Evolutionary conservation across 2,113 vertebrate species (phyloP), one percentile per base, ranked within the genome.

Genomic region (Lipophrys pholis): DNA sequence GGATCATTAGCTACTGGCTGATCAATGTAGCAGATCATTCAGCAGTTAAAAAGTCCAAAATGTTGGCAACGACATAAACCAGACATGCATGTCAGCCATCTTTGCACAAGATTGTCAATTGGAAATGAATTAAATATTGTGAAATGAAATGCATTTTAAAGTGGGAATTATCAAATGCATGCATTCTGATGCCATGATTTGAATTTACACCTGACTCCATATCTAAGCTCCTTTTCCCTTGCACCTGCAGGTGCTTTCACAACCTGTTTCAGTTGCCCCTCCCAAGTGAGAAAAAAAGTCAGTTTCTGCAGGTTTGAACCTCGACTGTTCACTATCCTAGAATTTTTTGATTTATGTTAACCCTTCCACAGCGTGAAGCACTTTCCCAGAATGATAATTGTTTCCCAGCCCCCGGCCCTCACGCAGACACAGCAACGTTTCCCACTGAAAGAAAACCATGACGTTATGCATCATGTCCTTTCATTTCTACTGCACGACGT

Each of bases 311-410:
- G 36, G 36, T 61, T 69, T 49, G 55, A 68, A 16, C 38, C 56
- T 48, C 3, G 49, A 73, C 81, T 92, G 86, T 87, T 80, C 84
- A 59, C 68, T 83, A 82, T 66, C 65, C 82, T 78, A 87, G 91
- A 84, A 76, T 86, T 69, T 84, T 93, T 74, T 88, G 92, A 93
- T 93, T 92, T 89, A 88, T 84, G 83, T 91, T 76, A 89, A 88
- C 87, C 55, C 61, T 84, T 93, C 89, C 92, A 94, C 92, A 90
- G 89, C 69, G 59, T 63, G 80, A 65, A 86, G 76, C 90, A 85
- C 86, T 90, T 89, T 93, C 90, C 5, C 71, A 90, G 86, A 86
- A 93, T 91, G 81, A 85, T 90, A 88, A 87, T 87, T 84, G 83
- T 88, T 69, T 67, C 45, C 39, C 38, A 45, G 45, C 76, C 43